Evolutionary conservation across 2,888 invertebrate species (phyloP).

Genomic region (Limnephilus marmoratus): DNA sequence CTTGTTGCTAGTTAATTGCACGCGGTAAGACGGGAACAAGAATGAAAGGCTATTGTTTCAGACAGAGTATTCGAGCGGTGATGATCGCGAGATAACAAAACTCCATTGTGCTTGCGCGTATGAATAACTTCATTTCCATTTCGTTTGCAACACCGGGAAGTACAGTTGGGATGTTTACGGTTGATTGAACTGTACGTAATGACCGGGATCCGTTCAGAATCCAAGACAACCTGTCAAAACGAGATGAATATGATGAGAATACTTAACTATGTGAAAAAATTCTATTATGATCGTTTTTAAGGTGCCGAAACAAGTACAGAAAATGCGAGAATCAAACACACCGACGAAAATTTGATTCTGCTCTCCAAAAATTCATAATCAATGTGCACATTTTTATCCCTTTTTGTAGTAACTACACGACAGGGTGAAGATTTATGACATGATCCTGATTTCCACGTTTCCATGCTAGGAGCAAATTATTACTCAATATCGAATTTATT

Average conservation of each 20-base stretch:
- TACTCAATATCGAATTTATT: too few relatives aligned
- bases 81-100: background rate
- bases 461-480: too few relatives aligned
- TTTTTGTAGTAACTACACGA: too few relatives aligned
- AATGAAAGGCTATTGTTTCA: background rate
- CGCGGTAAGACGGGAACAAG: background rate
- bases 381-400: too few relatives aligned
- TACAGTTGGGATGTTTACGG: background rate
- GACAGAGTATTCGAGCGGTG: background rate
- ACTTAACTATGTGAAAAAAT: background rate
- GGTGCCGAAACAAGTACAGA: background rate
- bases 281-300: background rate
- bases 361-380: too few relatives aligned
- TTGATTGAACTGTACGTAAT: background rate
- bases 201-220: background rate
- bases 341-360: too few relatives aligned
- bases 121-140: constrained; percentile 18
- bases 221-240: background rate
- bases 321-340: too few relatives aligned
- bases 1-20: background rate
- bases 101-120: background rate
- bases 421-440: too few relatives aligned
- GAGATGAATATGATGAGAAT: background rate
- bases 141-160: background rate
- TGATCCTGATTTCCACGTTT: too few relatives aligned